Base-by-base conservation (phyloP, 2,797 vertebrate genomes). In the Pseudopleuronectes americanus region DNA sequence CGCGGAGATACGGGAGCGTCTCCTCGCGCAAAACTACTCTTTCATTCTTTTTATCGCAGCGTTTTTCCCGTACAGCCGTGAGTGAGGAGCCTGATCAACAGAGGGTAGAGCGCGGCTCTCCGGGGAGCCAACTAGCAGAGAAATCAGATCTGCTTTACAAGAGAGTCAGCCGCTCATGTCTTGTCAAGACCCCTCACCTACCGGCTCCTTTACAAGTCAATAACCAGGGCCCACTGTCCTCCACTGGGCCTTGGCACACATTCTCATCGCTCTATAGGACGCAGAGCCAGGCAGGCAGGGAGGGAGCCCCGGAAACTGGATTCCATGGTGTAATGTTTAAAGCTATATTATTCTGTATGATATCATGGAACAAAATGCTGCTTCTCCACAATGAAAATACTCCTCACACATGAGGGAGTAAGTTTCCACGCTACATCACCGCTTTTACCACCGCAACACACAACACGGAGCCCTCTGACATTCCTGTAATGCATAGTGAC, bases 121-220 rank as follows among this genome's bases (percentile, higher is more conserved):
- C 68, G 72, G 96, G 95, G 96, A 96, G 92, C 94, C 94, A 96
- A 94, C 95, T 95, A 96, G 95, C 95, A 93, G 93, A 94, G 94
- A 96, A 97, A 96, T 96, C 94, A 87, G 88, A 93, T 92, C 84
- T 87, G 88, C 90, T 93, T 92, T 94, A 93, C 90, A 92, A 90
- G 89, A 92, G 87, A 91, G 80, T 77, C 88, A 91, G 90, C 77
- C 81, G 79, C 92, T 93, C 64, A 77, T 88, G 90, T 93, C 91
- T 93, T 92, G 91, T 93, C 91, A 94, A 94, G 90, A 89, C 88
- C 89, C 85, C 81, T 93, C 92, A 87, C 92, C 92, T 93, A 90
- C 83, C 68, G 33, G 80, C 89, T 86, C 84, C 94, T 96, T 95
- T 93, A 93, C 90, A 86, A 89, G 80, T 92, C 92, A 96, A 93